These are phyloP conservation scores for Pelusios castaneus DNA, from an alignment of 2,113 vertebrate genomes.

Conservation along the genomic window DNA sequence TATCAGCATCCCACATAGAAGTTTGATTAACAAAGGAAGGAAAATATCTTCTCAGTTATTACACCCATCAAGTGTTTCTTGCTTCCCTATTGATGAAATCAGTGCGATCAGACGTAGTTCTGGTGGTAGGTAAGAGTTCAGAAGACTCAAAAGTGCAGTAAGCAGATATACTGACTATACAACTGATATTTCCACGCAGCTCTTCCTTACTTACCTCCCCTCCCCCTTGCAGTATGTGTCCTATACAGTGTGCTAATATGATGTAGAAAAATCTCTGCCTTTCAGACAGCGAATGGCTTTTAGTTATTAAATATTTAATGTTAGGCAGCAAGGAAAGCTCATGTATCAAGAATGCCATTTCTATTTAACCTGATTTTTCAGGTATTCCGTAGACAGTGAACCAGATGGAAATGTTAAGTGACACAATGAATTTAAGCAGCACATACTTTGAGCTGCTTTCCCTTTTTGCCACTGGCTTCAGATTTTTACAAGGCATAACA, in stretches of 20 bases:
- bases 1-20: neutral
- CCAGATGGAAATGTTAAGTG: neutral
- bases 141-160: neutral
- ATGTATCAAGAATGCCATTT: neutral
- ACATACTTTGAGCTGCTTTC: neutral
- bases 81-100: neutral
- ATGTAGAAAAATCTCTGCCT: neutral
- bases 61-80: neutral
- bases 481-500: neutral
- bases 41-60: neutral
- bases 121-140: neutral
- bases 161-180: neutral
- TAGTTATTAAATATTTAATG: conserved; percentile 14
- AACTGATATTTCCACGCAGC: neutral
- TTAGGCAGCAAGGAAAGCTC: neutral
- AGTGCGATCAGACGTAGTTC: neutral
- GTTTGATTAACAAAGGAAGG: neutral
- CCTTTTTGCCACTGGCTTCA: neutral
- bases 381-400: neutral
- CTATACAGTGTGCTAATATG: neutral
- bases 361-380: neutral
- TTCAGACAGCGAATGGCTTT: neutral
- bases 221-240: neutral
- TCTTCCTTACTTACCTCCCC: neutral
- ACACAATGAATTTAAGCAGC: neutral